Percentiles rank a stretch among this genome's conserved stretches.
These are phyloP conservation scores for Hypomecis punctinalis DNA, from an alignment of 2,888 invertebrate genomes.

Conservation along the genomic window DNA sequence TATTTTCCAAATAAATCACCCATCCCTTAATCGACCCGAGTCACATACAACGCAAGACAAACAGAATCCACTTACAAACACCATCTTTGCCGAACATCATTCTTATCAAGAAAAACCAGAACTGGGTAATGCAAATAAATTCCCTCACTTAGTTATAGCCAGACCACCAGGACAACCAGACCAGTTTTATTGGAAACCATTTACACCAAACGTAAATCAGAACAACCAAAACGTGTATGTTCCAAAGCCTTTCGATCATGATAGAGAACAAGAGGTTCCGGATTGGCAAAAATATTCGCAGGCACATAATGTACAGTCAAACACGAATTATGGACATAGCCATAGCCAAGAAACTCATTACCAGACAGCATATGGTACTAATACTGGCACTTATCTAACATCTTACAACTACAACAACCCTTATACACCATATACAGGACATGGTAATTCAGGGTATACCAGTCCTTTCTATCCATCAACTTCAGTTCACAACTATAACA, in stretches of 20 bases:
- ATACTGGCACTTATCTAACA: background rate
- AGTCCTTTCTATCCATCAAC: background rate
- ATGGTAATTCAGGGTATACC: background rate
- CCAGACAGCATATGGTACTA: background rate
- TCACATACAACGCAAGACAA: slow-evolving; percentile 28
- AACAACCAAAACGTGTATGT: slow-evolving; percentile 7
- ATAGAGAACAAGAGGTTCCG: background rate
- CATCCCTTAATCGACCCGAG: slow-evolving; percentile 13
- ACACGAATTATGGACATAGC: slow-evolving; percentile 5
- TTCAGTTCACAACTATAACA: background rate
- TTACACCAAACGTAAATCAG: slow-evolving; percentile 31
- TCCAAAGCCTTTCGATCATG: slow-evolving; percentile 4
- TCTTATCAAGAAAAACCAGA: slow-evolving; percentile 22
- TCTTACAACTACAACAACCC: slow-evolving; percentile 3
- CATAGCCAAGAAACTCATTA: slow-evolving; percentile 3
- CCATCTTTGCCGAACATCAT: slow-evolving; percentile 5
- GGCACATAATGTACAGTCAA: background rate
- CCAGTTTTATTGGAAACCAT: slow-evolving; percentile 20
- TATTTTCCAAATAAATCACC: slow-evolving; percentile 26
- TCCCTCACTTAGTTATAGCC: slow-evolving; percentile 22
- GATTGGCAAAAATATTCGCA: slow-evolving; percentile 16
- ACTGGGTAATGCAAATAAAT: slow-evolving; percentile 24
- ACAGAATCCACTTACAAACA: slow-evolving; percentile 11
- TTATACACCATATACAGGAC: background rate
- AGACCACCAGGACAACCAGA: slow-evolving; percentile 41